A percentile compares a stretch with the other conserved stretches of the same genome.
phyloP scores from a whole-genome alignment of 1,140 invertebrate species.

The Brachionus plicatilis region DNA sequence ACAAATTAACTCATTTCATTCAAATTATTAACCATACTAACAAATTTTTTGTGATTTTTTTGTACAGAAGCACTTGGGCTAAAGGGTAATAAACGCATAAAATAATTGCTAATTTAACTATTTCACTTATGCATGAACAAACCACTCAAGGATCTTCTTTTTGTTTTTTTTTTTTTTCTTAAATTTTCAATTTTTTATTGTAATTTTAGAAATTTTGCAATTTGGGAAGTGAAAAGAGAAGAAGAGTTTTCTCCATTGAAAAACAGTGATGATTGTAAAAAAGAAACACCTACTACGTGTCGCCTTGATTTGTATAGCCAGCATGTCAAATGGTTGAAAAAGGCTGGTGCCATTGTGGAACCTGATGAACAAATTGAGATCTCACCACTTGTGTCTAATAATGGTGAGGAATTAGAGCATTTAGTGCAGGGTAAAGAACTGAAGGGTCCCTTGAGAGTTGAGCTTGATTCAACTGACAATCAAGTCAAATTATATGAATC shows the following conservation, averaged over 20 bases:
- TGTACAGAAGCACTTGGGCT: slow-evolving; percentile 14
- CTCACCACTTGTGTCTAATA: slow-evolving; percentile 81
- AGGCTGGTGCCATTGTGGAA: slow-evolving; percentile 43
- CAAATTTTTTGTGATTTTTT: not conserved
- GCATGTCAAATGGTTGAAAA: slow-evolving; percentile 72
- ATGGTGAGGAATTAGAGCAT: slow-evolving; percentile 61
- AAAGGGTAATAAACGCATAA: slow-evolving; percentile 13
- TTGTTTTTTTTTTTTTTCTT: not conserved
- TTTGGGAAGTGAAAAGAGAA: slow-evolving; percentile 83
- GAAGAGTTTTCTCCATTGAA: slow-evolving; percentile 95
- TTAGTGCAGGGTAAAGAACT: not conserved
- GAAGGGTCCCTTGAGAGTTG: not conserved
- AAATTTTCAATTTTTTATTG: slow-evolving; percentile 14
- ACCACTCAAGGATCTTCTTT: not conserved
- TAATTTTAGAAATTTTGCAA: slow-evolving; percentile 69
- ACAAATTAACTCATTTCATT: not conserved
- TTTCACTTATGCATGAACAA: not conserved
- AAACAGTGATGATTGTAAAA: slow-evolving; percentile 67
- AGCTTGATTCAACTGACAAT: not conserved
- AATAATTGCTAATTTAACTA: not conserved
- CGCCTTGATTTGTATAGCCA: slow-evolving; percentile 70
- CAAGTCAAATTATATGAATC: not conserved
- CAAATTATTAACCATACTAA: not conserved
- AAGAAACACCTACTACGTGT: slow-evolving; percentile 84
- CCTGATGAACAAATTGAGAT: slow-evolving; percentile 67